Base-by-base conservation (phyloP, 1,140 invertebrate genomes). In the Drosophila carrolli region DNA sequence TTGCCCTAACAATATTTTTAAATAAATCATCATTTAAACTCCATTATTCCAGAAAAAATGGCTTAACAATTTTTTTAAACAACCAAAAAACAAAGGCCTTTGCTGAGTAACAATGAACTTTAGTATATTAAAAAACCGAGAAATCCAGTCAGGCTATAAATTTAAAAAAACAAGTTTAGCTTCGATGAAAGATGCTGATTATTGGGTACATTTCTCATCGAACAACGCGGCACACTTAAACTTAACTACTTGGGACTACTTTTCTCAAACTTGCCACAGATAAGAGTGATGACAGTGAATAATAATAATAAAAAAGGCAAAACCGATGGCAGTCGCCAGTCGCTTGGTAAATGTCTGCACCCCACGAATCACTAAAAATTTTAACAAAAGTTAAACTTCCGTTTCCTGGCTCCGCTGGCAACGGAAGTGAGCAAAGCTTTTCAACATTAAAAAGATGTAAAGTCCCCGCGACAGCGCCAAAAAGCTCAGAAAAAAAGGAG, bases 391-490 rank as follows among this genome's bases (percentile, higher is more conserved):
- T 89, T 89, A 89, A 89, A 89, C 84, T 89, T 89, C 84, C 84
- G 84, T 56, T 89, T 89, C 84, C 84, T 86, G 83, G 60, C 66
- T 76, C 79, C 59, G 78, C 75, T 58, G 65, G 55, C 57, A 78
- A 41, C 85, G 84, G 84, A 89, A 89, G 84, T 81, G 73, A 84
- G 84, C 81, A 89, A 89, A 90, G 84, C 85, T 90, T 88, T 89
- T 90, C 85, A 84, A 84, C 84, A 90, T 90, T 89, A 90, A 89
- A 89, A 88, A 89, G 81, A 89, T 89, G 84, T 89, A 89, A 81
- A 88, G 84, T 76, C 29, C 65, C 58, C 66, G 63, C 85, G 85
- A 80, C 72, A 89, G 78, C 58, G 48, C 61, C 79, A 81, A 75
- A 41, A 61, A 65, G 63, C 77, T 54, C 65, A 73, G 67, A 63